A percentile compares a stretch with the other conserved stretches of the same genome.
Conservation (phyloP, 2,888 invertebrate genomes). For the Epinotia nisella region DNA sequence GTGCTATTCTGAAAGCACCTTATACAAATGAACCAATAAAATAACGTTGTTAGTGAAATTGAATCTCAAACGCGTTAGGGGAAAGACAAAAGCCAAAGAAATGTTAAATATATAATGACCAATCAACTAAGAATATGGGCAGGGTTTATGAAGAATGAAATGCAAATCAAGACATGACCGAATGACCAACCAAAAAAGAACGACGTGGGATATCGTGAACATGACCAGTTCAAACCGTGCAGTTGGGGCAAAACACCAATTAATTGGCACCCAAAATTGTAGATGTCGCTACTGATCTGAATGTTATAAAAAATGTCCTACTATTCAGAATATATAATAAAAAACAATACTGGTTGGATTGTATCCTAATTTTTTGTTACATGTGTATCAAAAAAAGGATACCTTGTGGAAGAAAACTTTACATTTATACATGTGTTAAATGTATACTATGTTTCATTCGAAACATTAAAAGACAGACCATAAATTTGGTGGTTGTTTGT, state of each 20-base stretch:
- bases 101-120: conserved; percentile 4
- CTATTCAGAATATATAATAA: no score
- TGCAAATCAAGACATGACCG: conserved; percentile 5
- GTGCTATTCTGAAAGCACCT: neutral
- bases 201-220: neutral
- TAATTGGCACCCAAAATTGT: neutral
- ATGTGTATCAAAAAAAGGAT: no score
- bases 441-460: no score
- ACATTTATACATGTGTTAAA: no score
- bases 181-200: conserved; percentile 4
- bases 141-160: neutral
- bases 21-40: neutral
- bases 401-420: no score
- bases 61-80: neutral
- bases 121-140: neutral
- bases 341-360: no score
- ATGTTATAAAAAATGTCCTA: no score
- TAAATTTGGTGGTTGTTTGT: no score
- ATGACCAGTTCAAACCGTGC: neutral
- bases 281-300: no score
- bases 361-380: no score
- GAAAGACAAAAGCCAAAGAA: neutral
- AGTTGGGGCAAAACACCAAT: conserved; percentile 7
- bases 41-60: conserved; percentile 6
- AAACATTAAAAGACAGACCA: no score